These are phyloP conservation scores for Guaruba guarouba DNA, from an alignment of 2,113 vertebrate species.

Conservation along the genomic window DNA sequence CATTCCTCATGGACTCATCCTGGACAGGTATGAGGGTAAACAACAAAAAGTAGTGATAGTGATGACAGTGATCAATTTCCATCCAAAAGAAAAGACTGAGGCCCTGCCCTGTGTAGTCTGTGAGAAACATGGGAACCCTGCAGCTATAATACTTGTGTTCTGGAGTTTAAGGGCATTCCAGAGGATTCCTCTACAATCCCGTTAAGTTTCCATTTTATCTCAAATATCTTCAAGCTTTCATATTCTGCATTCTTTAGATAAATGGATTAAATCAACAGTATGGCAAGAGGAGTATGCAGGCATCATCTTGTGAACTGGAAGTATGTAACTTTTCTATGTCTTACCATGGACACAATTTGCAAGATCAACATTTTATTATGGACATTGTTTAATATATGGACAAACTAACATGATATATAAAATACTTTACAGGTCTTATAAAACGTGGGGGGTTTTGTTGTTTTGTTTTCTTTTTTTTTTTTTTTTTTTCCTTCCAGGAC, in stretches of 20 bases:
- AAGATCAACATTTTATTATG: not conserved
- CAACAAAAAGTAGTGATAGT: not conserved
- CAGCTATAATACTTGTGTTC: not conserved
- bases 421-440: not conserved
- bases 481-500: conserved; percentile 67
- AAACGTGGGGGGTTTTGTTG: not conserved
- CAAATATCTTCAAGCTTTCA: not conserved
- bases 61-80: not conserved
- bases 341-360: not conserved
- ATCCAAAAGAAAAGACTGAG: not conserved
- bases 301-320: not conserved
- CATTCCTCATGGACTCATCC: conserved; percentile 84
- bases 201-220: not conserved
- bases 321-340: not conserved
- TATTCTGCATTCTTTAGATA: not conserved
- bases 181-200: not conserved
- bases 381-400: not conserved
- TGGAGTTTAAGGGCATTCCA: not conserved
- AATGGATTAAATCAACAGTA: not conserved
- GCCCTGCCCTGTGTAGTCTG: not conserved
- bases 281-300: not conserved
- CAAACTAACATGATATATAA: not conserved
- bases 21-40: conserved; percentile 75
- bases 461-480: not conserved
- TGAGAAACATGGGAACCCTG: not conserved